Evolutionary conservation across 1,140 invertebrate genomes (phyloP).

Genomic region (Bombus terrestris): DNA sequence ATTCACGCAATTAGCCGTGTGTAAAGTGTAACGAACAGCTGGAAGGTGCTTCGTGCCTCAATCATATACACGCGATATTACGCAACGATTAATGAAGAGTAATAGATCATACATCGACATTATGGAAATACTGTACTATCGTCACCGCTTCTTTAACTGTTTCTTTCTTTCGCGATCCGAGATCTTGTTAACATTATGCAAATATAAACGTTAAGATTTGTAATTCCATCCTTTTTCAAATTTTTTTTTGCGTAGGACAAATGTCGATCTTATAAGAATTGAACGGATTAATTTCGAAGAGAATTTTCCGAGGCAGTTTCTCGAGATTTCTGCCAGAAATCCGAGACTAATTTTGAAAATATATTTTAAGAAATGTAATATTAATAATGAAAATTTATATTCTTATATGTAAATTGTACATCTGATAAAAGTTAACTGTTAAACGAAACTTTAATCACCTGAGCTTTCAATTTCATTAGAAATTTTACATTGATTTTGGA

Average conservation of each 20-base stretch:
- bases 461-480: not conserved
- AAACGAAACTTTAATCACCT: not conserved
- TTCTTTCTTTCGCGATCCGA: not conserved
- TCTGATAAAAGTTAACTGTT: not conserved
- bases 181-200: not conserved
- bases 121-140: not conserved
- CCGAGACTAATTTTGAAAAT: no score
- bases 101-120: not conserved
- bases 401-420: not conserved
- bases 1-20: constrained; percentile 27
- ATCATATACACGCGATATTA: not conserved
- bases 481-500: not conserved
- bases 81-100: not conserved
- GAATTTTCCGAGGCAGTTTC: no score
- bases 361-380: no score
- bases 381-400: not conserved
- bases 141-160: not conserved
- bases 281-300: no score
- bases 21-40: constrained; percentile 29
- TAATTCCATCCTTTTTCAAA: not conserved
- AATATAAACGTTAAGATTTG: not conserved
- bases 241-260: not conserved
- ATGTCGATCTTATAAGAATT: no score
- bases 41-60: not conserved
- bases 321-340: no score